Base-by-base conservation (phyloP, 2,797 vertebrate genomes). In the Sparidentex hasta region DNA sequence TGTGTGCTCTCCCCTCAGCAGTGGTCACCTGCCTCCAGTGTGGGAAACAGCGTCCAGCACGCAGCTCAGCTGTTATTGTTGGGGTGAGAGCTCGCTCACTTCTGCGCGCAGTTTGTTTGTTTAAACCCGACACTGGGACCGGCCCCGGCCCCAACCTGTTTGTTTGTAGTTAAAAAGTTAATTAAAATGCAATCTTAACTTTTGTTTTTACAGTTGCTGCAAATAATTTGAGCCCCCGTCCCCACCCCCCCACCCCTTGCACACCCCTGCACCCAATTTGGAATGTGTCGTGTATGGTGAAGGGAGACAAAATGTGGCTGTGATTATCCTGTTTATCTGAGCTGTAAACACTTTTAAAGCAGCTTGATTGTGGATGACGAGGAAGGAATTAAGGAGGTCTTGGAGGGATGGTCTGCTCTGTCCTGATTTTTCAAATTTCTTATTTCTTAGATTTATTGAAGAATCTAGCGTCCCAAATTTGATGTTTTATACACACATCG, bases 51-150 rank as follows among this genome's bases (percentile, higher is more conserved):
- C 85, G 87, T 92, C 91, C 91, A 93, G 87, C 74, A 73, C 80
- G 14, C 88, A 81, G 92, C 93, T 84, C 90, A 93, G 94, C 93
- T 97, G 93, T 96, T 96, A 93, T 94, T 95, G 89, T 95, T 95
- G 93, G 93, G 91, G 89, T 82, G 85, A 94, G 93, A 94, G 87
- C 81, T 94, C 88, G 87, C 92, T 94, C 90, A 74, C 83, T 90
- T 94, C 69, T 52, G 90, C 65, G 78, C 86, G 86, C 90, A 91
- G 93, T 92, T 95, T 96, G 96, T 96, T 97, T 96, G 92, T 96
- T 96, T 96, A 95, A 90, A 94, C 93, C 91, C 93, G 86, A 94
- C 92, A 87, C 90, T 87, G 90, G 90, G 55, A 77, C 90, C 90
- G 33, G 84, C 93, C 81, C 94, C 89, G 90, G 90, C 92, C 84